These are phyloP conservation scores for Mandrillus leucophaeus DNA, from an alignment of 2,113 vertebrate species.

Conservation along the genomic window DNA sequence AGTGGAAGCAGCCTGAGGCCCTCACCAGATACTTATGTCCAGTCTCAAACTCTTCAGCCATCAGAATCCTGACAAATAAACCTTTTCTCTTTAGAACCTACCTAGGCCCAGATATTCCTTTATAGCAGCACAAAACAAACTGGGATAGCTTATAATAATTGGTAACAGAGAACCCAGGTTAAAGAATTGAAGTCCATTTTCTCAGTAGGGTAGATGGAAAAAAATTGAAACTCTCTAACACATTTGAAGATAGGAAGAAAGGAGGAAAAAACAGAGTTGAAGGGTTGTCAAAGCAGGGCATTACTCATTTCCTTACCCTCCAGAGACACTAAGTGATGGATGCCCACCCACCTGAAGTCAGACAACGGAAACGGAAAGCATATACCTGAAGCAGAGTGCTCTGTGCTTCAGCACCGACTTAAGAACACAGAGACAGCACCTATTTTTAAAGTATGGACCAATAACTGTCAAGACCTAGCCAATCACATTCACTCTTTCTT, in stretches of 20 bases:
- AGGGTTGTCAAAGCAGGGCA: background rate
- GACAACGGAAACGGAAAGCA: rapidly evolving
- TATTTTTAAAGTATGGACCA: background rate
- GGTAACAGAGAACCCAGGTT: background rate
- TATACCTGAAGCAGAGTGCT: rapidly evolving
- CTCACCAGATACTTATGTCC: background rate
- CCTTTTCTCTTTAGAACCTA: background rate
- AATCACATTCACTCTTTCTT: background rate
- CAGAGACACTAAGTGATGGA: no score
- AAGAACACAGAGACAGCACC: background rate
- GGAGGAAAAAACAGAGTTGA: background rate
- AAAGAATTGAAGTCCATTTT: background rate
- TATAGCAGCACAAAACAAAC: background rate
- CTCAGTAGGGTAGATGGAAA: rapidly evolving
- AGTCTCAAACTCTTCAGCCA: background rate
- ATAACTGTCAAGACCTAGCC: background rate
- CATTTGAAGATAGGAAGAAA: background rate
- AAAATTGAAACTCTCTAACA: background rate
- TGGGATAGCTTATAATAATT: background rate
- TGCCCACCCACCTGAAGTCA: no score
- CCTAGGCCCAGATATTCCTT: background rate
- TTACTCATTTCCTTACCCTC: background rate
- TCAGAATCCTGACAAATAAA: background rate
- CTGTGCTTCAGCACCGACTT: background rate
- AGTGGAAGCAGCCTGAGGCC: background rate